Evolutionary conservation across 1,140 invertebrate genomes (phyloP).

Genomic region (Periplaneta americana): DNA sequence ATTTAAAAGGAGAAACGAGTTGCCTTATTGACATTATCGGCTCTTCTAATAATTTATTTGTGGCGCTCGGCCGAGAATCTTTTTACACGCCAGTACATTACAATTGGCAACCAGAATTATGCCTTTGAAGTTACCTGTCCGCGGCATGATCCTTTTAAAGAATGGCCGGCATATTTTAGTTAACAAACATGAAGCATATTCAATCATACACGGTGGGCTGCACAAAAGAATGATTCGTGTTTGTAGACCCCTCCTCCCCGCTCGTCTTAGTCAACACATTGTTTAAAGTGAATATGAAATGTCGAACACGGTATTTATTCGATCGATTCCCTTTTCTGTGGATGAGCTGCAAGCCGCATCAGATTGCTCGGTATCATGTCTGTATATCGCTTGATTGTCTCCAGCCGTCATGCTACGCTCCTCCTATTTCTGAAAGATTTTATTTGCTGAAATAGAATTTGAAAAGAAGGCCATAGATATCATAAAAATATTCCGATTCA

Average conservation of each 20-base stretch:
- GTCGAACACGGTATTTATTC: not conserved
- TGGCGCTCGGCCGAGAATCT: not conserved
- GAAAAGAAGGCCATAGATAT: no score
- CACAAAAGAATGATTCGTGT: not conserved
- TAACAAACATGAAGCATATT: not conserved
- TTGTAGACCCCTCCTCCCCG: not conserved
- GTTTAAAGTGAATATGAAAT: not conserved
- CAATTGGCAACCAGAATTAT: not conserved
- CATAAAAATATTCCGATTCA: no score
- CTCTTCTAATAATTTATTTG: not conserved
- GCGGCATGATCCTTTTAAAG: not conserved
- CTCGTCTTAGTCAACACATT: not conserved
- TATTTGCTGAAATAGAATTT: no score
- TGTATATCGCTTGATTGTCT: no score
- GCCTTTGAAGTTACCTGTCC: not conserved
- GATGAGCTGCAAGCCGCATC: not conserved
- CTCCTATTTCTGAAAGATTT: no score
- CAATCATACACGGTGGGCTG: not conserved
- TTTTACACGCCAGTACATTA: not conserved
- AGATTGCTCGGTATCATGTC: not conserved
- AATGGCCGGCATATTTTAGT: not conserved
- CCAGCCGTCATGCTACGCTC: no score
- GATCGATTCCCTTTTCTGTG: not conserved
- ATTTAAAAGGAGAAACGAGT: not conserved
- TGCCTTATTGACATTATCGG: not conserved